Percentiles rank a stretch among this genome's conserved stretches.
phyloP scores from a whole-genome alignment of 1,140 invertebrate genomes.

The Calliopsis andreniformis region DNA sequence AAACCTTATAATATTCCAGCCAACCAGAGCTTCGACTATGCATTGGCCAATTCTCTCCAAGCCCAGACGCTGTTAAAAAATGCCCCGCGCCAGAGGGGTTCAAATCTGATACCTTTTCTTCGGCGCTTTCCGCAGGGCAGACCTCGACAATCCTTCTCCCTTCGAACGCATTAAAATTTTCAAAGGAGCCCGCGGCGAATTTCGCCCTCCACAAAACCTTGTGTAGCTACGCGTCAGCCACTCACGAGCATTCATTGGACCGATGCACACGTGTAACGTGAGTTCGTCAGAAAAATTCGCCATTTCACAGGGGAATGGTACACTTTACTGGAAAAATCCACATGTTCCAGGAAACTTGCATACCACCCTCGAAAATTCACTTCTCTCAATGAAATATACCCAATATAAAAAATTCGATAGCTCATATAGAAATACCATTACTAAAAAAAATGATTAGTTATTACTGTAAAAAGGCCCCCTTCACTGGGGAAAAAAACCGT shows the following conservation, averaged over 20 bases:
- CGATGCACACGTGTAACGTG: not conserved
- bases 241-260: not conserved
- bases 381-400: no score
- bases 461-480: no score
- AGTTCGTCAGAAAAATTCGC: no score
- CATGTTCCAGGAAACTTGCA: no score
- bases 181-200: constrained; percentile 16
- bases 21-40: no score
- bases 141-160: not conserved
- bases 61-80: constrained; percentile 34
- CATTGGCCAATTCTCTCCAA: not conserved
- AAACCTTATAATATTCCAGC: not conserved
- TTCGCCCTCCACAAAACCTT: not conserved
- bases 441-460: no score
- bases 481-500: no score
- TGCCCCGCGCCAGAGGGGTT: not conserved
- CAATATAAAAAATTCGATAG: no score
- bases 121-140: not conserved
- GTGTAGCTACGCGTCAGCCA: not conserved
- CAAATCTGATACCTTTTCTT: constrained; percentile 17
- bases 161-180: constrained; percentile 41
- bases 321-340: no score
- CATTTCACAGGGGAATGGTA: no score
- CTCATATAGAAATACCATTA: no score
- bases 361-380: no score